phyloP scores from a whole-genome alignment of 1,140 invertebrate genomes.

The Drosophila lini region DNA sequence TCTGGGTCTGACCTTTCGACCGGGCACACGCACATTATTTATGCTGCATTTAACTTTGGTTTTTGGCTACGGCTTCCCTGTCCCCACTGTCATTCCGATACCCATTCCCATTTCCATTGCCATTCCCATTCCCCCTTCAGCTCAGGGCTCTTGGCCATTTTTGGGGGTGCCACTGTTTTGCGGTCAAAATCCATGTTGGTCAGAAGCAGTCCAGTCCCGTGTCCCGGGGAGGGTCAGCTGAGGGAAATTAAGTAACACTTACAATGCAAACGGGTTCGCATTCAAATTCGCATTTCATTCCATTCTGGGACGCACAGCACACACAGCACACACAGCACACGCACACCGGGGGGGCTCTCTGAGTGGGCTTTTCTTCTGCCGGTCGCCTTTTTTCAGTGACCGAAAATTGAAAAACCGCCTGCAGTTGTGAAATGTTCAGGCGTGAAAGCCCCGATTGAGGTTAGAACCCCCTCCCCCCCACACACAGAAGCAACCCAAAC shows the following conservation, averaged over 20 bases:
- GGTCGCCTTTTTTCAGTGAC: conserved; percentile 62
- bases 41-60: conserved; percentile 83
- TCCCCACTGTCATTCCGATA: neutral
- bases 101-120: neutral
- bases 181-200: conserved; percentile 59
- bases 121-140: neutral
- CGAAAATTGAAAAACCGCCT: conserved; percentile 81
- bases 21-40: conserved; percentile 71
- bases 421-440: conserved; percentile 82
- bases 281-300: conserved; percentile 75
- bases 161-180: conserved; percentile 64
- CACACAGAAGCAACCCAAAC: neutral
- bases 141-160: conserved; percentile 8
- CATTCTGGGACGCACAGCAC: conserved; percentile 57
- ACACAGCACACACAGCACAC: conserved; percentile 19
- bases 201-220: neutral
- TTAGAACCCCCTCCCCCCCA: conserved; percentile 20
- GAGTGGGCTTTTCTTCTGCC: conserved; percentile 1
- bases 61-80: conserved; percentile 31
- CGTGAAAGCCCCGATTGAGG: conserved; percentile 80
- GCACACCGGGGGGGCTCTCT: conserved; percentile 19
- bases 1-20: conserved; percentile 25
- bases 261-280: conserved; percentile 57
- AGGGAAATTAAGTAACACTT: conserved; percentile 80
- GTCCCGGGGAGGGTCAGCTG: conserved; percentile 4